phyloP scores from a whole-genome alignment of 2,113 vertebrate species.

The Aythya baeri region DNA sequence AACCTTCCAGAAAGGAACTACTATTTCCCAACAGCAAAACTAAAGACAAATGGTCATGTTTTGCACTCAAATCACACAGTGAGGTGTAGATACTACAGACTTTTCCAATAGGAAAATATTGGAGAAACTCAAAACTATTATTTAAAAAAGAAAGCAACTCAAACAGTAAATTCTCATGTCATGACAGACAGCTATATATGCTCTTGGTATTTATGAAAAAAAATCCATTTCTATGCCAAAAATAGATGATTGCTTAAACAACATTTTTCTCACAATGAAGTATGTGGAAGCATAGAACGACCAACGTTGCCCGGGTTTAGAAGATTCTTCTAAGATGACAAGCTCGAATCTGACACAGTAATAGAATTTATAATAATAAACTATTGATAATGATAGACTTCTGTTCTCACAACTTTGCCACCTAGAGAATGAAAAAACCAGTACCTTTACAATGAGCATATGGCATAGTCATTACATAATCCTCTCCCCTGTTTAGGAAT shows the following conservation, averaged over 20 bases:
- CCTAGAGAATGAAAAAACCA: neutral
- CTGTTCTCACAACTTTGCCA: neutral
- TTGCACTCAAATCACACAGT: neutral
- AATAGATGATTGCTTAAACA: neutral
- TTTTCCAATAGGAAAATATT: neutral
- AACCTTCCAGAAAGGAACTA: neutral
- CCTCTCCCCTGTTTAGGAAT: constrained; percentile 95
- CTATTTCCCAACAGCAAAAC: neutral
- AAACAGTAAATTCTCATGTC: neutral
- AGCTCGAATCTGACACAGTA: neutral
- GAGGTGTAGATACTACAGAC: neutral
- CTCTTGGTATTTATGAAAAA: neutral
- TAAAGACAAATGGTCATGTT: neutral
- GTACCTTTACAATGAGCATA: constrained; percentile 99
- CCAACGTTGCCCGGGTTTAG: neutral
- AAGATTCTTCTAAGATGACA: neutral
- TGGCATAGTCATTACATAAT: constrained; percentile 98
- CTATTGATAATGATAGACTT: neutral
- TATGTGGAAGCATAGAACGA: neutral
- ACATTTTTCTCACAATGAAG: neutral
- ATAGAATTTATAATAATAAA: neutral
- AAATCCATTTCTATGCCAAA: neutral
- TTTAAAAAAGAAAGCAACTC: neutral
- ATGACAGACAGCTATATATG: neutral
- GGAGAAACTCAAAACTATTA: neutral